Conservation (phyloP, 2,797 vertebrate species). For the Danio choprae region DNA sequence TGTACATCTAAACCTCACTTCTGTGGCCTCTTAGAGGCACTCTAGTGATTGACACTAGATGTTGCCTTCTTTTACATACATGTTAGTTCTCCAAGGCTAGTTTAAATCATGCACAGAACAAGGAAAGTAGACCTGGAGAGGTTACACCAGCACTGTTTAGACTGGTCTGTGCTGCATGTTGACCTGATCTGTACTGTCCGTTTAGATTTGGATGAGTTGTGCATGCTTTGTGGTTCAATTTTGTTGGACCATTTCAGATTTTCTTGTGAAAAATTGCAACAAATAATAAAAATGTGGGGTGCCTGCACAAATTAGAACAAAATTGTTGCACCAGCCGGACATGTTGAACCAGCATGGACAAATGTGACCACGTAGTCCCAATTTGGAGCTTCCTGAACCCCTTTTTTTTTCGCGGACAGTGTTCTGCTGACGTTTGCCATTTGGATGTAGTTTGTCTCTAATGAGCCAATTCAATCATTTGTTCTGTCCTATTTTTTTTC, state of each 20-base stretch:
- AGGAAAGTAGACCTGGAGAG: no score
- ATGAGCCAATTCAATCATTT: conserved; percentile 24
- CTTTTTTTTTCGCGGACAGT: neutral
- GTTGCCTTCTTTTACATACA: no score
- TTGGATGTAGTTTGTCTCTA: conserved; percentile 18
- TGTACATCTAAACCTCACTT: no score
- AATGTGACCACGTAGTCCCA: conserved; percentile 32
- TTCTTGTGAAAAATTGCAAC: neutral
- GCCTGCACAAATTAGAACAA: neutral
- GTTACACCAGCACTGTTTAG: neutral
- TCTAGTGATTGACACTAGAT: no score
- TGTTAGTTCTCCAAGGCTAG: no score
- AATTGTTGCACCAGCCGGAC: neutral
- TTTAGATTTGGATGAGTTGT: neutral
- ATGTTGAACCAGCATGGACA: conserved; percentile 3
- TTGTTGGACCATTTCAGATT: neutral
- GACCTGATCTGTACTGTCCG: neutral
- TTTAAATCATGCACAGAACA: no score
- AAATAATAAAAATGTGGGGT: neutral
- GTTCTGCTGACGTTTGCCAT: conserved; percentile 19
- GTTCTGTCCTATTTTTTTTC: neutral
- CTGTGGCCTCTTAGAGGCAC: no score
- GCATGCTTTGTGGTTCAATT: neutral
- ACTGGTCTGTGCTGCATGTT: neutral
- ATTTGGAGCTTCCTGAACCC: neutral